phyloP scores from a whole-genome alignment of 2,888 invertebrate species.

The Sinohyriopsis cumingii region DNA sequence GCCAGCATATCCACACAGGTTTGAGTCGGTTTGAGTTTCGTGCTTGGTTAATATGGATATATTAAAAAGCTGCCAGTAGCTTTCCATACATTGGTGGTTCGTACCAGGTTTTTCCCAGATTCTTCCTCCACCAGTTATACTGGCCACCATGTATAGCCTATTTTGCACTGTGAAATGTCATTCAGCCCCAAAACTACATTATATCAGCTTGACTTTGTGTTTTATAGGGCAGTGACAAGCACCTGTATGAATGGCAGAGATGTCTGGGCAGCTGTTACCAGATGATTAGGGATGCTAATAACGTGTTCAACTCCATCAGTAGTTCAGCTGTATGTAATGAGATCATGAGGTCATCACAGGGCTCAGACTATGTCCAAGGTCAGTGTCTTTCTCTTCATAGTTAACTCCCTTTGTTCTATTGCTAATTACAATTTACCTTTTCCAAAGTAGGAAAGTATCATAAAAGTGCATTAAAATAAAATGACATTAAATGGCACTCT shows the following conservation, averaged over 20 bases:
- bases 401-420: not conserved
- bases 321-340: constrained; percentile 75
- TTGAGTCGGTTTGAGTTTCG: too few species aligned
- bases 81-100: too few species aligned
- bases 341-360: constrained; percentile 75
- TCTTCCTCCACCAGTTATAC: too few species aligned
- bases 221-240: constrained; percentile 68
- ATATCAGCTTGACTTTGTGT: not conserved
- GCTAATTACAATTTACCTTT: not conserved
- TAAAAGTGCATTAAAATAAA: too few species aligned
- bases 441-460: not conserved
- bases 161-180: too few species aligned
- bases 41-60: too few species aligned
- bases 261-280: constrained; percentile 75
- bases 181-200: too few species aligned
- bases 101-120: too few species aligned
- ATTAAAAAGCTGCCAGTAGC: too few species aligned
- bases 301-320: constrained; percentile 75
- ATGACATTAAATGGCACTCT: too few species aligned
- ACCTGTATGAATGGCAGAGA: constrained; percentile 71
- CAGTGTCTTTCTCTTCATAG: constrained; percentile 46
- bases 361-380: constrained; percentile 76
- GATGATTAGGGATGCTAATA: constrained; percentile 75
- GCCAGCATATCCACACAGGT: too few species aligned
- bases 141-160: too few species aligned